Evolutionary conservation across 2,113 vertebrate genomes (phyloP), one percentile per base, ranked within the genome.

Genomic region (Neopipo cinnamomea): DNA sequence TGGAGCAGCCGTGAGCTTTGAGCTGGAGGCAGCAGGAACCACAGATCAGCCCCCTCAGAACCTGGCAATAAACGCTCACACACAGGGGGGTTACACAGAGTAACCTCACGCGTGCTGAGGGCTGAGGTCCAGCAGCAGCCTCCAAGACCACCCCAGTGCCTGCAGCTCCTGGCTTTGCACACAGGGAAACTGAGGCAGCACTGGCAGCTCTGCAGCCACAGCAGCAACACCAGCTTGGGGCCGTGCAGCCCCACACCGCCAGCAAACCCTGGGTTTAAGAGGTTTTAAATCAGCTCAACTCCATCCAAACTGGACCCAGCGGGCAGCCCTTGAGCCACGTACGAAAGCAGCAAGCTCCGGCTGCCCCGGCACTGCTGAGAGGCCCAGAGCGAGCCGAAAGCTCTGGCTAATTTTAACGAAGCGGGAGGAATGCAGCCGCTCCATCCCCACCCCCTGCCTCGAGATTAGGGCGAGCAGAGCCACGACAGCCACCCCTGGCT

Each of bases 321-420:
- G 1, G 6, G 67, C 59, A 82, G 31, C 85, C 85, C 88, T 68
- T 21, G 62, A 89, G 66, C 90, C 85, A 5, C 0, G 8, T 21
- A 59, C 59, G 47, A 8, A 0, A 39, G 84, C 77, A 13, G 66
- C 30, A 3, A 58, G 68, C 72, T 31, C 53, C 22, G 1, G 35
- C 88, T 41, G 84, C 47, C 75, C 91, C 7, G 2, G 81, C 75
- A 0, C 58, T 28, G 71, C 75, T 0, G 58, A 80, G 95, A 61
- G 94, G 82, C 94, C 91, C 90, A 70, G 85, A 1, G 0, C 12
- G 0, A 65, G 41, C 22, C 9, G 0, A 65, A 33, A 30, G 93
- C 84, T 62, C 85, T 0, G 50, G 91, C 81, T 89, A 70, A 93
- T 91, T 90, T 91, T 93, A 95, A 91, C 25, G 27, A 56, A 81